Base-by-base conservation (phyloP, 2,797 vertebrate species). In the Yasuhikotakia modesta region DNA sequence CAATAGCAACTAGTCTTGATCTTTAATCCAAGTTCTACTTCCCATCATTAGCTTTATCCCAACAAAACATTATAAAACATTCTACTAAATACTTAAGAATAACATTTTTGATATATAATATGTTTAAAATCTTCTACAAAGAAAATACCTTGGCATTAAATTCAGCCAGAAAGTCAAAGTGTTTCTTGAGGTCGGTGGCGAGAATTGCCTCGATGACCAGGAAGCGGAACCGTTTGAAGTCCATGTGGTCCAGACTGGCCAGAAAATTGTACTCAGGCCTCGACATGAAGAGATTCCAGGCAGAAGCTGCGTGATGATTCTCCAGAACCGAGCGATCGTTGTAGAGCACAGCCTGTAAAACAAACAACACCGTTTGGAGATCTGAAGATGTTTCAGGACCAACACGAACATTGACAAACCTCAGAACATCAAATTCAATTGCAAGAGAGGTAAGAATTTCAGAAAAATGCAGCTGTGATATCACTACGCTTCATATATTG, bases 101-200 rank as follows among this genome's bases (percentile, higher is more conserved):
- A n/a, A n/a, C n/a, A n/a, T n/a, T n/a, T n/a, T n/a, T n/a, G n/a
- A n/a, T n/a, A n/a, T n/a, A n/a, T n/a, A n/a, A n/a, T n/a, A n/a
- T n/a, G n/a, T n/a, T n/a, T n/a, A n/a, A n/a, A n/a, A n/a, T n/a
- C n/a, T n/a, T n/a, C n/a, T n/a, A n/a, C n/a, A n/a, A n/a, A n/a
- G n/a, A n/a, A n/a, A n/a, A n/a, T n/a, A 99, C 98, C 95, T 99
- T 99, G 81, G 96, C 93, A 3, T 99, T 99, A 87, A 99, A 97
- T 87, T 95, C 98, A 45, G 97, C 95, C 6, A 99, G 92, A 14
- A 99, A 99, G 87, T 99, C 98, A 58, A 99, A 99, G 90, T 99
- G 98, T 87, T 99, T 99, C 91, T 99, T 99, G 71, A 99, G 92
- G 86, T 99, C 98, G 0, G 98, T 99, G 82, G 98, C 98, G 85